Conservation (phyloP, 2,113 vertebrate genomes). For the Saccopteryx bilineata region DNA sequence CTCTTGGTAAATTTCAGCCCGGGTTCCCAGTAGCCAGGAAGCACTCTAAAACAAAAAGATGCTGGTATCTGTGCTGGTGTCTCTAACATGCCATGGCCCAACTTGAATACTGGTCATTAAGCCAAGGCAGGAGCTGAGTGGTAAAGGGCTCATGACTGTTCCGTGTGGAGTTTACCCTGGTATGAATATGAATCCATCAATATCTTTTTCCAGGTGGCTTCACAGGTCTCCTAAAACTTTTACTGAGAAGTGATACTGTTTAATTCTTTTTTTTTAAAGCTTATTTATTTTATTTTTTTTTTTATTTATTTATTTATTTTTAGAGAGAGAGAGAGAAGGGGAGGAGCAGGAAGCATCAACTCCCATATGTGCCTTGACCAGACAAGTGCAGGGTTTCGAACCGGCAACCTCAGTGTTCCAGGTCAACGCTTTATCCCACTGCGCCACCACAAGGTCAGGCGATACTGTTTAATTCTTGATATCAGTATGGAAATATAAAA, state of each 20-base stretch:
- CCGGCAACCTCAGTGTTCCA: too few species aligned
- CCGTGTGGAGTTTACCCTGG: neutral
- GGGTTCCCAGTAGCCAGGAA: neutral
- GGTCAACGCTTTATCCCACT: too few species aligned
- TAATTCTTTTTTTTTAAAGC: too few species aligned
- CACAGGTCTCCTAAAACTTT: neutral
- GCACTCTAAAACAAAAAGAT: neutral
- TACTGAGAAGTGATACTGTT: neutral
- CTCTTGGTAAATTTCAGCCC: neutral
- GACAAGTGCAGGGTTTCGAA: too few species aligned
- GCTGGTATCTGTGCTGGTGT: neutral
- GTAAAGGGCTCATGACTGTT: neutral
- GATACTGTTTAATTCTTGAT: slow-evolving; percentile 29
- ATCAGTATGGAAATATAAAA: slow-evolving; percentile 8
- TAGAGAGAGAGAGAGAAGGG: too few species aligned
- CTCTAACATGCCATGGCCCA: neutral
- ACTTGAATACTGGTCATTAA: neutral
- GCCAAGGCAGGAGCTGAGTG: neutral
- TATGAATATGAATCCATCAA: neutral
- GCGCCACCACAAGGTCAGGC: too few species aligned
- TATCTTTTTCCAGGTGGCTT: neutral
- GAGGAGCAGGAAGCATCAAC: too few species aligned
- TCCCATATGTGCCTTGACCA: too few species aligned
- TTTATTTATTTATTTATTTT: too few species aligned
- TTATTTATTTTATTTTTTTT: too few species aligned